Evolutionary conservation across 2,888 invertebrate species (phyloP).

Genomic region (Sericinus montela): DNA sequence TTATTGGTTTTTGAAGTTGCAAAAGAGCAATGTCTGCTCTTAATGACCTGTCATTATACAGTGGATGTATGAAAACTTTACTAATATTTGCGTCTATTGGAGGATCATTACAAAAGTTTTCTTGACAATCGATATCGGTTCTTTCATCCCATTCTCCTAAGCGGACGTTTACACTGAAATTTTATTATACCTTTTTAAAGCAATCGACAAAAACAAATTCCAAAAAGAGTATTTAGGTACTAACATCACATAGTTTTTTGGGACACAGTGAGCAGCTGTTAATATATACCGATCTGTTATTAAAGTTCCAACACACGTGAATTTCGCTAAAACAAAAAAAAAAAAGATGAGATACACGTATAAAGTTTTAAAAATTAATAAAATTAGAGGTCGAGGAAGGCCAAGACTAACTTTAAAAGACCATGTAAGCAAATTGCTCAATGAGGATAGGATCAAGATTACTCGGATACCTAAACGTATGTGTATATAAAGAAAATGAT

Average conservation of each 20-base stretch:
- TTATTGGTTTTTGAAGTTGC: slow-evolving; percentile 60
- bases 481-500: no score
- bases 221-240: slow-evolving; percentile 17
- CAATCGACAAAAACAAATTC: background rate
- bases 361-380: no score
- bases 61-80: slow-evolving; percentile 67
- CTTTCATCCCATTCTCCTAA: slow-evolving; percentile 80
- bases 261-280: slow-evolving; percentile 81
- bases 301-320: slow-evolving; percentile 70
- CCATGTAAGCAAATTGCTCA: no score
- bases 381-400: no score
- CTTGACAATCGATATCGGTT: slow-evolving; percentile 42
- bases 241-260: slow-evolving; percentile 33
- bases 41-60: slow-evolving; percentile 50
- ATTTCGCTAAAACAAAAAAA: slow-evolving; percentile 7
- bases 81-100: slow-evolving; percentile 32
- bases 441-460: no score
- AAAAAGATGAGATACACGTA: background rate
- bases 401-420: no score
- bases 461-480: no score
- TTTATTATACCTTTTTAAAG: background rate
- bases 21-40: slow-evolving; percentile 78
- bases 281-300: slow-evolving; percentile 75
- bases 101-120: slow-evolving; percentile 37
- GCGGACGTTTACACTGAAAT: slow-evolving; percentile 75